Evolutionary conservation across 2,113 vertebrate genomes (phyloP).

Genomic region (Mirounga angustirostris): DNA sequence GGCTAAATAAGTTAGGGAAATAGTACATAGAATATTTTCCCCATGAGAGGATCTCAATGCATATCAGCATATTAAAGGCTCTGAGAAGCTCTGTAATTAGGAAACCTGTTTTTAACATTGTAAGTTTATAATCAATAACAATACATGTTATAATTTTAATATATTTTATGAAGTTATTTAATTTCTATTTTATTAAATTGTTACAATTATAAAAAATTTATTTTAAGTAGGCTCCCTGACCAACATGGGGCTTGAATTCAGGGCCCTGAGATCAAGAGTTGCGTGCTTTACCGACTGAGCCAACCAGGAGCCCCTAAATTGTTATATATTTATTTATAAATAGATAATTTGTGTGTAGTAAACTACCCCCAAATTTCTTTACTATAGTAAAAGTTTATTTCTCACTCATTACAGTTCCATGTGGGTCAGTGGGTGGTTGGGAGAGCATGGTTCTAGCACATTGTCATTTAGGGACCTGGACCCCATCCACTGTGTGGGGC

Average conservation of each 20-base stretch:
- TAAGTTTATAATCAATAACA: conserved; percentile 20
- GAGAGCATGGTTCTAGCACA: neutral
- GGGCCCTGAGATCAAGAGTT: neutral
- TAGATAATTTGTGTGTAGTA: neutral
- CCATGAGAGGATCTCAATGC: neutral
- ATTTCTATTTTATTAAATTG: neutral
- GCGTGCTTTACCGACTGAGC: neutral
- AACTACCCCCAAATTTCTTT: neutral
- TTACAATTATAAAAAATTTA: neutral
- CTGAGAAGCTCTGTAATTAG: neutral
- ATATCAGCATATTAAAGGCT: neutral
- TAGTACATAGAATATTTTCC: neutral
- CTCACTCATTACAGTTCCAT: neutral
- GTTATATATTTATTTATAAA: neutral
- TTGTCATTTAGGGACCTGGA: neutral
- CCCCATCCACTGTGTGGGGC: neutral
- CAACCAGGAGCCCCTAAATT: neutral
- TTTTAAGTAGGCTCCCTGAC: neutral
- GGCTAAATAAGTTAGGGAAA: conserved; percentile 24
- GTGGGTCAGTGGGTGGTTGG: neutral
- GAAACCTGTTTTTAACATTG: conserved; percentile 4
- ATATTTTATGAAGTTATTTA: neutral
- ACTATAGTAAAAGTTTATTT: neutral
- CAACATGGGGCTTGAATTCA: neutral
- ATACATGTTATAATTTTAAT: neutral